Percentiles rank a stretch among this genome's conserved stretches.
Conservation (phyloP, 2,113 vertebrate genomes). For the Peromyscus leucopus region DNA sequence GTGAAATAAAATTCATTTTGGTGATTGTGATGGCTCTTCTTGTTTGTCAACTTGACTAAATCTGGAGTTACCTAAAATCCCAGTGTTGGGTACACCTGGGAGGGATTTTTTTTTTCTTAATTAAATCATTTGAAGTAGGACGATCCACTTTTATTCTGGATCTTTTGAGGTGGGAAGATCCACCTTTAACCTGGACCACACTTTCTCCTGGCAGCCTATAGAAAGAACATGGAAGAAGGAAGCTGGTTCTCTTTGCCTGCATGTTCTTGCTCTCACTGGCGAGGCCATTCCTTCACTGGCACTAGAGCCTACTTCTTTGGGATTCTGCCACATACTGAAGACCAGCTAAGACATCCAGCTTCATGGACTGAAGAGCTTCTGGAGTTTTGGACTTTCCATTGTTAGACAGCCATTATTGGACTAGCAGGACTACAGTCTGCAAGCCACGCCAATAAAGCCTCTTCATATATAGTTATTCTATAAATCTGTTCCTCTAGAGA, state of each 20-base stretch:
- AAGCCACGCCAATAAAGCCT: not conserved
- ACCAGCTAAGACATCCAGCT: not conserved
- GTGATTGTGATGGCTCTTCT: not conserved
- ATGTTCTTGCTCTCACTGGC: not conserved
- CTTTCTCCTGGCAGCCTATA: not conserved
- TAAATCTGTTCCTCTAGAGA: not conserved
- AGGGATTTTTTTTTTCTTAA: not conserved
- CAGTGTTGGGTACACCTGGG: not conserved
- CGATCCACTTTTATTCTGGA: not conserved
- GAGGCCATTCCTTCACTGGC: not conserved
- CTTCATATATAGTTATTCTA: not conserved
- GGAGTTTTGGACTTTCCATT: not conserved
- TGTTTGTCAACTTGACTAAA: not conserved
- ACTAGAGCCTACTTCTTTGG: not conserved
- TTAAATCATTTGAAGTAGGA: not conserved
- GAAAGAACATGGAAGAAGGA: not conserved
- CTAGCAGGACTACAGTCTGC: not conserved
- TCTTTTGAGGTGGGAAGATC: not conserved
- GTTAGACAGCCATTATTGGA: not conserved
- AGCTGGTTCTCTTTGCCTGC: not conserved
- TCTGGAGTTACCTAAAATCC: not conserved
- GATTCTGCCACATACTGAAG: not conserved
- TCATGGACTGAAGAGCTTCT: not conserved
- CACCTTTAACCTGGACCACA: not conserved
- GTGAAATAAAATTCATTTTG: slow-evolving; percentile 45